Percentiles rank a stretch among this genome's conserved stretches.
Conservation (phyloP, 2,797 vertebrate genomes). For the Sebastes umbrosus region DNA sequence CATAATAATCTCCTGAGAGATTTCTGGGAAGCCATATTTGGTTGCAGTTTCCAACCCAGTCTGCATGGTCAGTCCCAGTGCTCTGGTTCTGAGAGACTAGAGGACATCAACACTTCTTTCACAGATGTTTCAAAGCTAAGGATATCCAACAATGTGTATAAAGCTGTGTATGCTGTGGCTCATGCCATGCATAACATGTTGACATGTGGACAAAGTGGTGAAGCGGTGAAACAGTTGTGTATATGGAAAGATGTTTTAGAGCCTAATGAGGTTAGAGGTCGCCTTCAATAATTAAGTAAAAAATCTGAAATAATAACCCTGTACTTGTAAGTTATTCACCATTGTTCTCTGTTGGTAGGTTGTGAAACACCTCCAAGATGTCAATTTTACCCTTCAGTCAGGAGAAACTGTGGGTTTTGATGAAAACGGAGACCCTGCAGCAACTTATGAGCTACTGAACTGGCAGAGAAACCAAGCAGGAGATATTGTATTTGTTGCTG, state of each 20-base stretch:
- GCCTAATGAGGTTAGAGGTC: constrained; percentile 61
- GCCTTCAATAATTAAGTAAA: not conserved
- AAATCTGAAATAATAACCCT: not conserved
- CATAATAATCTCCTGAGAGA: constrained; percentile 72
- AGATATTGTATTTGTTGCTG: constrained; percentile 67
- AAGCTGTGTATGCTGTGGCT: constrained; percentile 80
- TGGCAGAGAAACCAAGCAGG: constrained; percentile 77
- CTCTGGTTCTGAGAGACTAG: constrained; percentile 76
- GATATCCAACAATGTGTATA: constrained; percentile 83
- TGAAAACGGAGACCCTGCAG: constrained; percentile 77
- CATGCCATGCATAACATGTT: constrained; percentile 74
- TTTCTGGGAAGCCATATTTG: constrained; percentile 82
- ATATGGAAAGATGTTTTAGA: constrained; percentile 41
- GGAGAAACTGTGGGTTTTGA: constrained; percentile 79
- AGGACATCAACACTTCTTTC: constrained; percentile 68
- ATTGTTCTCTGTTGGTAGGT: constrained; percentile 50
- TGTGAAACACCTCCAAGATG: constrained; percentile 63
- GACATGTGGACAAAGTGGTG: constrained; percentile 49
- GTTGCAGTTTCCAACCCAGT: constrained; percentile 66
- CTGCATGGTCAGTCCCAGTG: constrained; percentile 45
- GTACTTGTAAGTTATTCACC: not conserved
- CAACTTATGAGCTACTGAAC: constrained; percentile 82
- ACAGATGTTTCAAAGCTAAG: constrained; percentile 81
- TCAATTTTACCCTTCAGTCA: constrained; percentile 74
- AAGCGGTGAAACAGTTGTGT: constrained; percentile 44